A percentile compares a stretch with the other conserved stretches of the same genome.
phyloP scores from a whole-genome alignment of 2,113 vertebrate species.

The cat (Felis catus) region F.catus_Fca126_mat1.0 CM031417.1:69606501-69607000 shows the following conservation, averaged over 20 bases:
- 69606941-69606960: background rate
- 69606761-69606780: background rate
- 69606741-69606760: background rate
- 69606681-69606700: background rate
- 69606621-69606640: background rate
- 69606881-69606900: background rate
- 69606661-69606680: background rate
- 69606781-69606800: background rate
- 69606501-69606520: too few species aligned
- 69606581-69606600: background rate
- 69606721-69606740: background rate
- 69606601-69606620: background rate
- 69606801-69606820: background rate
- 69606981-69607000: background rate
- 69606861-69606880: background rate
- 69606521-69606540: slow-evolving; percentile 30
- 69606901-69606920: background rate
- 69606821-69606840: background rate
- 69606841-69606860: background rate
- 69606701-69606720: slow-evolving; percentile 1
- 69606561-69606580: background rate
- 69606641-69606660: background rate
- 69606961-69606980: background rate
- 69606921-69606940: background rate
- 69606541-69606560: background rate